phyloP scores from a whole-genome alignment of 2,797 vertebrate genomes.

The Parauchenoglanis punctatus region DNA sequence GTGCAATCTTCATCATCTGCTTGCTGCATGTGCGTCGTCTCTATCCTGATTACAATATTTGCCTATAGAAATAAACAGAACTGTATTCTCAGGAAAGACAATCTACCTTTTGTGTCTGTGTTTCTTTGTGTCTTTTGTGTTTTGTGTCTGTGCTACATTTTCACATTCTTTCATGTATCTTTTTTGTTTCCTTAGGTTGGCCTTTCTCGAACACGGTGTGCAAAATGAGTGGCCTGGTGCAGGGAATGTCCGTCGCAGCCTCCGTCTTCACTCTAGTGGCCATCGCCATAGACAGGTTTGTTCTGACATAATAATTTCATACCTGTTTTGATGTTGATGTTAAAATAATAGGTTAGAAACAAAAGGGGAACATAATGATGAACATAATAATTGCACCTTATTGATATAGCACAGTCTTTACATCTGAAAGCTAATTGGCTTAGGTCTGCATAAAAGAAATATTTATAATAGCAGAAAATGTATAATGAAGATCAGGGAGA shows the following conservation, averaged over 20 bases:
- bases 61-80: background rate
- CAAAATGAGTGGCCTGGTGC: slow-evolving; percentile 82
- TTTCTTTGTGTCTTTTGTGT: background rate
- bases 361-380: background rate
- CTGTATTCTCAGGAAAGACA: background rate
- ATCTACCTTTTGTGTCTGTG: background rate
- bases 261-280: slow-evolving; percentile 83
- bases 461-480: too few relatives aligned
- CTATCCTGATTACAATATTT: background rate
- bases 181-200: slow-evolving; percentile 70
- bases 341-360: background rate
- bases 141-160: background rate
- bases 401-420: background rate
- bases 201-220: slow-evolving; percentile 77
- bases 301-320: slow-evolving; percentile 5
- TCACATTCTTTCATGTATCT: background rate
- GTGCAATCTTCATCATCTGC: background rate
- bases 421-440: background rate
- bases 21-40: background rate
- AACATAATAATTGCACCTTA: background rate
- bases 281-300: slow-evolving; percentile 81
- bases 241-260: slow-evolving; percentile 79
- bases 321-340: background rate
- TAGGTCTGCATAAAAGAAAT: background rate
- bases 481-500: background rate